phyloP scores from a whole-genome alignment of 1,140 invertebrate species.

The Hydropsyche tenuis region DNA sequence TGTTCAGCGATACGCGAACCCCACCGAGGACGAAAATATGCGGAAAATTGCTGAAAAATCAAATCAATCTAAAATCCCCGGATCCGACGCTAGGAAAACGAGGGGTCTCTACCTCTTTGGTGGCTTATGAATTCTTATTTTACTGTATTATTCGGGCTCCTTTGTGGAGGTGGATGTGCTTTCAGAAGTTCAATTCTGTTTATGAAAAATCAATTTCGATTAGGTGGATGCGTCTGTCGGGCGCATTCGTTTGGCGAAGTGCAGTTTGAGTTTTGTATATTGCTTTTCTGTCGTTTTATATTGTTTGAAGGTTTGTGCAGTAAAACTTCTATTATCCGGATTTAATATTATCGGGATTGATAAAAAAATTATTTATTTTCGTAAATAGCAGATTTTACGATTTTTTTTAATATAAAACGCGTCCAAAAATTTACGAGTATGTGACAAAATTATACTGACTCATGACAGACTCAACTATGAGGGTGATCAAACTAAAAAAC shows the following conservation, averaged over 20 bases:
- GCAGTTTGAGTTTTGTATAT: too few relatives aligned
- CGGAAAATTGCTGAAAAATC: slow-evolving; percentile 49
- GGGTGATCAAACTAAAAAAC: too few relatives aligned
- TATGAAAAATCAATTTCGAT: slow-evolving; percentile 16
- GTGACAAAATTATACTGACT: too few relatives aligned
- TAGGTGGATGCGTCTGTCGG: background rate
- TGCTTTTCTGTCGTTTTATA: too few relatives aligned
- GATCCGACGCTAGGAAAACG: slow-evolving; percentile 22
- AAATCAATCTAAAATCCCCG: slow-evolving; percentile 49
- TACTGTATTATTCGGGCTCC: background rate
- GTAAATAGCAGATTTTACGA: too few relatives aligned
- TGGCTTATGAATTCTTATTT: slow-evolving; percentile 25
- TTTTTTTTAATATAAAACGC: too few relatives aligned
- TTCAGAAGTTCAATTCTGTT: background rate
- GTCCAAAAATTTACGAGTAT: too few relatives aligned
- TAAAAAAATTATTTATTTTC: too few relatives aligned
- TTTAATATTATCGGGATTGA: too few relatives aligned
- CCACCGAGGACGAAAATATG: slow-evolving; percentile 37
- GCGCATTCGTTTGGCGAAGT: background rate
- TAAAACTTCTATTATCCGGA: too few relatives aligned
- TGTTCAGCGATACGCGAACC: slow-evolving; percentile 34
- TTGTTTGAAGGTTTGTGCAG: too few relatives aligned
- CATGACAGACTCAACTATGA: too few relatives aligned
- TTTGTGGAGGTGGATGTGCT: background rate
- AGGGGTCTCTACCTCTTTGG: background rate